A percentile compares a stretch with the other conserved stretches of the same genome.
phyloP scores from a whole-genome alignment of 1,140 invertebrate genomes.

The Scaptomyza montana region DNA sequence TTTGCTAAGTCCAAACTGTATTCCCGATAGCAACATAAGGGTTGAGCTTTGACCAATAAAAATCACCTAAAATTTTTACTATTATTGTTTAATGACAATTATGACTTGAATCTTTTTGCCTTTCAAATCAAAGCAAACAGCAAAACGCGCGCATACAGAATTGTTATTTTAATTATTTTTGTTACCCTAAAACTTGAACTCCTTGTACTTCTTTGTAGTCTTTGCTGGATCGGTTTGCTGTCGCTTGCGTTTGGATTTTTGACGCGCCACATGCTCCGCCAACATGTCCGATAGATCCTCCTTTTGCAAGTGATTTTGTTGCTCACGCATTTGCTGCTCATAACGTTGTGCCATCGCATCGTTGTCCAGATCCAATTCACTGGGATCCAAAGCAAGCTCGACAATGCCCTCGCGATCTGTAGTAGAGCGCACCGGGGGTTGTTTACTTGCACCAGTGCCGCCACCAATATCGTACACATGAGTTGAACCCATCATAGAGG shows the following conservation, averaged over 20 bases:
- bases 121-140: conserved; percentile 15
- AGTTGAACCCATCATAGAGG: conserved; percentile 99
- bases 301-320: conserved; percentile 93
- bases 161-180: conserved; percentile 26
- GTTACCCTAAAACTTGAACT: conserved; percentile 94
- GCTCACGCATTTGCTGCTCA: conserved; percentile 97
- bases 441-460: conserved; percentile 79
- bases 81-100: conserved; percentile 58
- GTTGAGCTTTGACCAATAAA: conserved; percentile 7
- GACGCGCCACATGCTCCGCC: conserved; percentile 97
- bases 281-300: conserved; percentile 99
- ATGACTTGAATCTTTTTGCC: conserved; percentile 14
- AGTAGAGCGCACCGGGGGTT: conserved; percentile 73
- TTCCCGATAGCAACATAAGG: background rate
- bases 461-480: conserved; percentile 95
- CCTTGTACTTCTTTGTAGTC: conserved; percentile 98
- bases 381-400: conserved; percentile 98
- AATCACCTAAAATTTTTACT: conserved; percentile 32
- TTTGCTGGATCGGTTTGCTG: conserved; percentile 95
- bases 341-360: conserved; percentile 98
- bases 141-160: conserved; percentile 33
- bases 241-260: conserved; percentile 96
- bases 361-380: conserved; percentile 97
- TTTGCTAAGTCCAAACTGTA: too few species aligned
- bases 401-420: conserved; percentile 89